These are phyloP conservation scores for Ambastaia sidthimunki DNA, from an alignment of 2,797 vertebrate species.

Conservation along the genomic window DNA sequence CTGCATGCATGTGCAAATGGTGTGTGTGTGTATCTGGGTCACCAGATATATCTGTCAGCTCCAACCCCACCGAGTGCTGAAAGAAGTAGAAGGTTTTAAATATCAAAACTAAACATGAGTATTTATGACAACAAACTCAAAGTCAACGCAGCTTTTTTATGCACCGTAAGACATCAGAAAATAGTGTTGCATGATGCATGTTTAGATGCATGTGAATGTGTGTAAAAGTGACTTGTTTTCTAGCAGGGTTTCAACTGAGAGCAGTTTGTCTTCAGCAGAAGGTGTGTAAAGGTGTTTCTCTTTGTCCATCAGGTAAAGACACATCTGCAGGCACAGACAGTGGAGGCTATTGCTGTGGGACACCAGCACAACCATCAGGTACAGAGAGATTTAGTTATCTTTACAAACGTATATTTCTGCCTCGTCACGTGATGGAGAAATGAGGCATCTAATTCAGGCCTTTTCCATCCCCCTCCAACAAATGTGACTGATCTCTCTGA, in stretches of 20 bases:
- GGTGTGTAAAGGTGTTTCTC: slow-evolving; percentile 5
- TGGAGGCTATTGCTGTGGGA: slow-evolving; percentile 84
- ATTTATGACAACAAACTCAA: background rate
- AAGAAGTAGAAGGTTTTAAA: background rate
- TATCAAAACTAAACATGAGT: background rate
- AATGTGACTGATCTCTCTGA: too few species aligned
- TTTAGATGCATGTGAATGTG: background rate
- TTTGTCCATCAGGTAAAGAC: slow-evolving; percentile 86
- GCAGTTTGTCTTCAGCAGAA: background rate
- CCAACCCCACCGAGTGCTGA: slow-evolving; percentile 18
- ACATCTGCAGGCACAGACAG: slow-evolving; percentile 89
- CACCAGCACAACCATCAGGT: slow-evolving; percentile 96
- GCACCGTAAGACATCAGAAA: background rate
- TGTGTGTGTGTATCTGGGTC: slow-evolving; percentile 54
- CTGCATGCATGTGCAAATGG: slow-evolving; percentile 10
- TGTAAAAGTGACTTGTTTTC: background rate
- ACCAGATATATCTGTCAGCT: slow-evolving; percentile 65
- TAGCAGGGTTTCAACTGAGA: too few species aligned
- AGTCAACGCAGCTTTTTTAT: too few species aligned
- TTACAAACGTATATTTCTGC: too few species aligned
- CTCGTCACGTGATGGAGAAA: too few species aligned
- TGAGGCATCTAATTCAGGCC: too few species aligned
- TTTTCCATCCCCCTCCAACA: too few species aligned
- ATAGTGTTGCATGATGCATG: too few species aligned
- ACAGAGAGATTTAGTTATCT: slow-evolving; percentile 50